These are phyloP conservation scores for Aphidoletes aphidimyza DNA, from an alignment of 2,888 invertebrate genomes.

Conservation along the genomic window DNA sequence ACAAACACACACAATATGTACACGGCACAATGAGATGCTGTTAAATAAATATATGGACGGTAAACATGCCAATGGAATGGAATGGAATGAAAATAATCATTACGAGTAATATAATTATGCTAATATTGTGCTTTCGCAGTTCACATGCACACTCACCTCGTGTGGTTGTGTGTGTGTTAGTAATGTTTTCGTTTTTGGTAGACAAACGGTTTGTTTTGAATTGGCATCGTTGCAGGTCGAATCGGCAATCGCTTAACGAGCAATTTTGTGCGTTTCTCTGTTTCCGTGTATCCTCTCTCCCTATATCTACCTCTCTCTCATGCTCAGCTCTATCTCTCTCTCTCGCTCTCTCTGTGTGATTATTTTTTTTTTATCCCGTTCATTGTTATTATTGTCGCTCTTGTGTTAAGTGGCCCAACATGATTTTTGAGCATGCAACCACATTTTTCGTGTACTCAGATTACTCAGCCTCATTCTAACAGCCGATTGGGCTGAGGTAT, in stretches of 20 bases:
- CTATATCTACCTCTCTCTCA: too few species aligned
- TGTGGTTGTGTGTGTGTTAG: background rate
- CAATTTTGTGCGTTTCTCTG: too few species aligned
- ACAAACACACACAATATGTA: background rate
- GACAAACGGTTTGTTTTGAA: background rate
- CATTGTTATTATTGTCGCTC: background rate
- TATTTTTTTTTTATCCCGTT: background rate
- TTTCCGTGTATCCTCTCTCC: too few species aligned
- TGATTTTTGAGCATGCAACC: slow-evolving; percentile 22
- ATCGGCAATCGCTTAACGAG: background rate
- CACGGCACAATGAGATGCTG: background rate
- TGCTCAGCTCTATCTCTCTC: too few species aligned
- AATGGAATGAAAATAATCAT: background rate
- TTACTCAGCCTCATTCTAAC: background rate
- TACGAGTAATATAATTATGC: background rate
- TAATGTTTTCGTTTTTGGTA: background rate
- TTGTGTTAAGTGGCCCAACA: slow-evolving; percentile 31
- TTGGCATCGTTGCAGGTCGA: background rate
- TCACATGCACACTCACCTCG: background rate
- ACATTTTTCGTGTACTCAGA: background rate
- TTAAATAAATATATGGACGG: slow-evolving; percentile 25
- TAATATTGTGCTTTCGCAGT: slow-evolving; percentile 3
- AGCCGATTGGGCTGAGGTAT: background rate
- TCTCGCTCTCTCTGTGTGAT: background rate
- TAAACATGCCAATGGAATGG: background rate